Evolutionary conservation across 2,113 vertebrate species (phyloP).

Genomic region (Neoarius graeffei): DNA sequence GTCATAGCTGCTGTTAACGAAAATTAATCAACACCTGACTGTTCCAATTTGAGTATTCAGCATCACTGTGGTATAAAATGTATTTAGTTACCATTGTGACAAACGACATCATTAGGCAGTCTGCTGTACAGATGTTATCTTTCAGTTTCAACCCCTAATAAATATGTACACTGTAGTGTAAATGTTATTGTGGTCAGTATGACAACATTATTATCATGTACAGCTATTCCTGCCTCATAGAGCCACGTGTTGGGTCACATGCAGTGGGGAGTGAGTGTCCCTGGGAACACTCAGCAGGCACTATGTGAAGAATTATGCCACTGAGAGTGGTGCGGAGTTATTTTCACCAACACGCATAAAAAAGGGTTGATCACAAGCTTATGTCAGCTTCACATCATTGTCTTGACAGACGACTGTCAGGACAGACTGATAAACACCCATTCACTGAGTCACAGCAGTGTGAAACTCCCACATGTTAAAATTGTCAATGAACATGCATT

Average conservation of each 20-base stretch:
- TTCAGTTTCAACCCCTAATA: neutral
- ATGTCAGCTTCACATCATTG: constrained; percentile 22
- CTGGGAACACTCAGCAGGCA: constrained; percentile 38
- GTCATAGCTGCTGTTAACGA: neutral
- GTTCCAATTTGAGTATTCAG: neutral
- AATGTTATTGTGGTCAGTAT: neutral
- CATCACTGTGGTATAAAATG: neutral
- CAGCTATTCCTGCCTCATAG: constrained; percentile 14
- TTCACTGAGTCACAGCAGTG: constrained; percentile 15
- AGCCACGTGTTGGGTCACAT: constrained; percentile 32
- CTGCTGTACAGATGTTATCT: neutral
- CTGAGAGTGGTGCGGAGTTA: constrained; percentile 20
- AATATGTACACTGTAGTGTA: neutral
- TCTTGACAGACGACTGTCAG: constrained; percentile 23
- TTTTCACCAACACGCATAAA: constrained; percentile 21
- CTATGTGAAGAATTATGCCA: constrained; percentile 34
- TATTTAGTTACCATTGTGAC: neutral
- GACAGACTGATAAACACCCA: neutral
- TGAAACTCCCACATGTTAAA: neutral
- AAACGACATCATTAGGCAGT: constrained; percentile 13
- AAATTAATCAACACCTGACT: neutral
- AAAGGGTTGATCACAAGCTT: neutral
- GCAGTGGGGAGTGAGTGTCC: constrained; percentile 10
- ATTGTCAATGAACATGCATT: constrained; percentile 11
- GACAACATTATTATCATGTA: neutral